Percentiles rank a stretch among this genome's conserved stretches.
Conservation (phyloP, 2,797 vertebrate species). For the Hydrolagus colliei region DNA sequence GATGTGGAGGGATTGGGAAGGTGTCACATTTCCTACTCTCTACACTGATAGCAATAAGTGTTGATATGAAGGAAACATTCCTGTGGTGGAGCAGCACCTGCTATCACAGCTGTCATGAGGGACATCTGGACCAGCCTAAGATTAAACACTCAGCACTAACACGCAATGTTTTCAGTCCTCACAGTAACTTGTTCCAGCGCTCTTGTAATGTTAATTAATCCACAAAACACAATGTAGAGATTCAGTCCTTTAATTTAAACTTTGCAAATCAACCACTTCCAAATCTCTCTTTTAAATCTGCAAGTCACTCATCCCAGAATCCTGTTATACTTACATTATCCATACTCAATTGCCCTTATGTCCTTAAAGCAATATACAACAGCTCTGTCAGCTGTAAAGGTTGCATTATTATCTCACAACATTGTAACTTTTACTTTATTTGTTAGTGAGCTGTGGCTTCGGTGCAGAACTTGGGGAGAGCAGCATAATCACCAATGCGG, state of each 20-base stretch:
- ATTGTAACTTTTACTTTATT: not conserved
- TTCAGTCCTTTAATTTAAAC: too few species aligned
- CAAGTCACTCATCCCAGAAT: not conserved
- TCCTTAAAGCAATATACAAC: too few species aligned
- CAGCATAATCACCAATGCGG: too few species aligned
- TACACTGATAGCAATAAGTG: conserved; percentile 54
- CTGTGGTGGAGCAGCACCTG: conserved; percentile 6
- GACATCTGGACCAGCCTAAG: not conserved
- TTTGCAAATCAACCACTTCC: too few species aligned
- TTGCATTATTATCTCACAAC: not conserved
- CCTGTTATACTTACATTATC: too few species aligned
- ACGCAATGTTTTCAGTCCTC: too few species aligned
- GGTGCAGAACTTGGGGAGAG: too few species aligned
- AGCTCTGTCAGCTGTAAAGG: not conserved
- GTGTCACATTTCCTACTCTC: conserved; percentile 43
- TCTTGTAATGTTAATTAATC: not conserved
- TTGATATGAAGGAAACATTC: conserved; percentile 42
- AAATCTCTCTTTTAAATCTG: too few species aligned
- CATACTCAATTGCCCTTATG: too few species aligned
- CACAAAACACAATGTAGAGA: too few species aligned
- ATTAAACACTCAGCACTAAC: not conserved
- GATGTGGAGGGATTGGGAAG: not conserved
- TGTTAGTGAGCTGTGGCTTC: not conserved
- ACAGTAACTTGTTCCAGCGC: not conserved
- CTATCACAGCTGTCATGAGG: not conserved